Conservation (phyloP, 2,113 vertebrate genomes). For the Prochilodus magdalenae region DNA sequence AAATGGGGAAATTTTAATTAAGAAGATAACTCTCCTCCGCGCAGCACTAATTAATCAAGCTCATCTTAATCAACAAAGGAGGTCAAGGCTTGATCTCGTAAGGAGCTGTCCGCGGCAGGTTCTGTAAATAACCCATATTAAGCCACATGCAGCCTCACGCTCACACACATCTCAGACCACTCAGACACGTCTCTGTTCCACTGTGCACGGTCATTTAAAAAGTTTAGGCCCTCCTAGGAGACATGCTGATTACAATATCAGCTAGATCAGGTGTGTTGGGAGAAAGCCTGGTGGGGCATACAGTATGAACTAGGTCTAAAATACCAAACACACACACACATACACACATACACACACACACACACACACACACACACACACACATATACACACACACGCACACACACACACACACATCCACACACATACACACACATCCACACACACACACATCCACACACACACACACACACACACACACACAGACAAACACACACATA, state of each 20-base stretch:
- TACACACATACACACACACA: too few relatives aligned
- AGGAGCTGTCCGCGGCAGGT: background rate
- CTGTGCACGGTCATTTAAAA: too few relatives aligned
- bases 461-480: too few relatives aligned
- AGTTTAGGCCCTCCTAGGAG: too few relatives aligned
- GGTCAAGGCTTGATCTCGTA: constrained; percentile 5
- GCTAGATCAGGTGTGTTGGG: too few relatives aligned
- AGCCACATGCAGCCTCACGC: background rate
- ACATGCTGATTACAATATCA: too few relatives aligned
- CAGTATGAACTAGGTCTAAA: too few relatives aligned
- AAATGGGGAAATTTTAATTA: constrained; percentile 35
- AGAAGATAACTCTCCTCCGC: constrained; percentile 11
- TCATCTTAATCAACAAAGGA: constrained; percentile 17
- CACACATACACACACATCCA: too few relatives aligned
- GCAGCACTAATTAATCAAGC: constrained; percentile 43
- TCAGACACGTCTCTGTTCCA: background rate
- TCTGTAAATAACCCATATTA: background rate
- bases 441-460: background rate
- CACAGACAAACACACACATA: too few relatives aligned
- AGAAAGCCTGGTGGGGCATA: too few relatives aligned
- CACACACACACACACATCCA: background rate
- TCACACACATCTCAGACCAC: too few relatives aligned
- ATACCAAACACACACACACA: background rate
- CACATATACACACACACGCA: background rate
- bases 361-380: too few relatives aligned